Conservation (phyloP, 2,797 vertebrate genomes). For the Aplochiton taeniatus region DNA sequence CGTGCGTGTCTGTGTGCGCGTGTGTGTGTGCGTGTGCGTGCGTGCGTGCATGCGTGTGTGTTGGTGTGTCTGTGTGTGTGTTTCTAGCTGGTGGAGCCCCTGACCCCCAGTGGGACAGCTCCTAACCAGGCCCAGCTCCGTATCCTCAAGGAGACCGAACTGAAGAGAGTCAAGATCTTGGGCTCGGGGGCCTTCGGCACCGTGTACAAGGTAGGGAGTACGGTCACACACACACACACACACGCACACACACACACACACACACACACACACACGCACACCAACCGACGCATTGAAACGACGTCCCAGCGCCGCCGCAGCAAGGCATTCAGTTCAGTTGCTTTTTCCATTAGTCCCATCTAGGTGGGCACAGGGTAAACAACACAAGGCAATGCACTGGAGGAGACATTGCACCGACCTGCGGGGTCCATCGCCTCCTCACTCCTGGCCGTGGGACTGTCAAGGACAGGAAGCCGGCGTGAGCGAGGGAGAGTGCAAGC, state of each 20-base stretch:
- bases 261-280: neutral
- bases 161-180: constrained; percentile 93
- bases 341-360: too few species aligned
- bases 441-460: neutral
- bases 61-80: constrained; percentile 24
- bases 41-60: constrained; percentile 2
- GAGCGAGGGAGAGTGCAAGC: neutral
- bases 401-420: too few species aligned
- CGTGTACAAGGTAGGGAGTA: constrained; percentile 87
- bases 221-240: neutral
- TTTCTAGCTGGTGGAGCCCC: constrained; percentile 89
- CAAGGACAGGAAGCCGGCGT: neutral
- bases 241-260: neutral
- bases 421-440: too few species aligned
- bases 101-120: constrained; percentile 95
- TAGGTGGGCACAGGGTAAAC: too few species aligned
- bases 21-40: neutral
- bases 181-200: constrained; percentile 97
- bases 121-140: constrained; percentile 98
- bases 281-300: too few species aligned
- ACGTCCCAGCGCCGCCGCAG: too few species aligned
- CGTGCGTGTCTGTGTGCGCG: too few species aligned
- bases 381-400: too few species aligned
- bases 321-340: too few species aligned
- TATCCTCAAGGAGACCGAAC: constrained; percentile 96